Percentiles rank a stretch among this genome's conserved stretches.
Evolutionary conservation across 2,113 vertebrate genomes (phyloP).

Genomic region (Thryonomys swinderianus): DNA sequence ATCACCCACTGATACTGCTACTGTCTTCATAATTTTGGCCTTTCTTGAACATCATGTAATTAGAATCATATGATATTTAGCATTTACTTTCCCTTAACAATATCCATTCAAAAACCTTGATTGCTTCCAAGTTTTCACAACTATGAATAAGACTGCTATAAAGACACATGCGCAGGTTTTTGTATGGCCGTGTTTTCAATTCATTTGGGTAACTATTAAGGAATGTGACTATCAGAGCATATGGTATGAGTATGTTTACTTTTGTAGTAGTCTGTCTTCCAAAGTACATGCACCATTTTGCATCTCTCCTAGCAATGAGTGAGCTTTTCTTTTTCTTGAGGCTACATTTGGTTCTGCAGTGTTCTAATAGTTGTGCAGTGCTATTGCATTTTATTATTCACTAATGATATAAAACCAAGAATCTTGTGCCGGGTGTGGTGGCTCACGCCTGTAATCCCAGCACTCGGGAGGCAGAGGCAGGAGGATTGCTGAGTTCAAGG

Average conservation of each 20-base stretch:
- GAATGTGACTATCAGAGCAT: neutral
- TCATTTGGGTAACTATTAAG: neutral
- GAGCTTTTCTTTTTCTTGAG: neutral
- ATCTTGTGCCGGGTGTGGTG: too few species aligned
- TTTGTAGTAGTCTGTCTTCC: slow-evolving; percentile 37
- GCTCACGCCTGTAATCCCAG: too few species aligned
- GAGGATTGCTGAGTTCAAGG: too few species aligned
- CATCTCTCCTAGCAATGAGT: neutral
- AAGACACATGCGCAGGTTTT: neutral
- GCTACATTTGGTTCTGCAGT: neutral
- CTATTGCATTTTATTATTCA: neutral
- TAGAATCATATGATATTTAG: neutral
- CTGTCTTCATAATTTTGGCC: neutral
- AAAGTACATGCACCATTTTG: neutral
- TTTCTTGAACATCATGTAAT: neutral
- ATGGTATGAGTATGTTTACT: neutral
- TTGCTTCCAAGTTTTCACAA: neutral
- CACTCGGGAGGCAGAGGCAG: too few species aligned
- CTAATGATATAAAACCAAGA: neutral
- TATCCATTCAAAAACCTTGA: neutral
- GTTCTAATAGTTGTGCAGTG: neutral
- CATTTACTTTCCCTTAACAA: neutral
- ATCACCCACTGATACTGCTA: neutral
- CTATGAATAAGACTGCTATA: neutral
- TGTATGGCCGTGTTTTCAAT: neutral